A percentile compares a stretch with the other conserved stretches of the same genome.
Evolutionary conservation across 2,888 invertebrate species (phyloP).

Genomic region (Xylota sylvarum): DNA sequence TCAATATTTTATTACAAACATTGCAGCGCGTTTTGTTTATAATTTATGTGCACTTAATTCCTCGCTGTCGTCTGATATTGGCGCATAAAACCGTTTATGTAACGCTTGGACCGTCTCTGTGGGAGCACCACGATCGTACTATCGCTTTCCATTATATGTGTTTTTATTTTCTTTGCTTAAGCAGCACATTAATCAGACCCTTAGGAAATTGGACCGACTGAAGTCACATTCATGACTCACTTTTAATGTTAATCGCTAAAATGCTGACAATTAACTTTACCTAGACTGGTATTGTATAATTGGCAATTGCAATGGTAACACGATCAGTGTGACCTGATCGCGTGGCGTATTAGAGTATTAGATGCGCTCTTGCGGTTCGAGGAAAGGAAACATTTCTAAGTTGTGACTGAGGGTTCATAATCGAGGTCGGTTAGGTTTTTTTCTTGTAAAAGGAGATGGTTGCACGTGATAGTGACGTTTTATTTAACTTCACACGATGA

Average conservation of each 20-base stretch:
- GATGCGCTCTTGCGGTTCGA: not conserved
- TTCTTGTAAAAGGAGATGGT: not conserved
- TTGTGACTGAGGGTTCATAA: not conserved
- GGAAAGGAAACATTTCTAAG: not conserved
- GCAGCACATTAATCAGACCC: not conserved
- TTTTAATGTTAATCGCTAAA: slow-evolving; percentile 39
- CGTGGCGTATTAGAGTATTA: slow-evolving; percentile 18
- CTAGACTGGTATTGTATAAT: slow-evolving; percentile 21
- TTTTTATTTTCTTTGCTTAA: not conserved
- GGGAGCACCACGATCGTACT: not conserved
- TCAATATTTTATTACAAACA: slow-evolving; percentile 1
- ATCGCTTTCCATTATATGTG: slow-evolving; percentile 3
- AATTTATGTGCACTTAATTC: slow-evolving; percentile 45
- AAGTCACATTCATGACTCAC: slow-evolving; percentile 29
- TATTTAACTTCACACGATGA: no score
- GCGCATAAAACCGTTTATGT: slow-evolving; percentile 21
- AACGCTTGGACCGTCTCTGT: not conserved
- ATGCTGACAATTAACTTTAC: slow-evolving; percentile 37
- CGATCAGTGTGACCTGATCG: slow-evolving; percentile 39
- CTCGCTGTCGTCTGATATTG: slow-evolving; percentile 30
- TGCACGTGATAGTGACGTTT: not conserved
- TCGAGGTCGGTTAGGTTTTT: no score
- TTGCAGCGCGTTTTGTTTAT: slow-evolving; percentile 18
- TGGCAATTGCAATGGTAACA: slow-evolving; percentile 46
- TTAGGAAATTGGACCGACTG: slow-evolving; percentile 21